These are phyloP conservation scores for Cacoxenus indagator DNA, from an alignment of 2,888 invertebrate genomes.

Conservation along the genomic window DNA sequence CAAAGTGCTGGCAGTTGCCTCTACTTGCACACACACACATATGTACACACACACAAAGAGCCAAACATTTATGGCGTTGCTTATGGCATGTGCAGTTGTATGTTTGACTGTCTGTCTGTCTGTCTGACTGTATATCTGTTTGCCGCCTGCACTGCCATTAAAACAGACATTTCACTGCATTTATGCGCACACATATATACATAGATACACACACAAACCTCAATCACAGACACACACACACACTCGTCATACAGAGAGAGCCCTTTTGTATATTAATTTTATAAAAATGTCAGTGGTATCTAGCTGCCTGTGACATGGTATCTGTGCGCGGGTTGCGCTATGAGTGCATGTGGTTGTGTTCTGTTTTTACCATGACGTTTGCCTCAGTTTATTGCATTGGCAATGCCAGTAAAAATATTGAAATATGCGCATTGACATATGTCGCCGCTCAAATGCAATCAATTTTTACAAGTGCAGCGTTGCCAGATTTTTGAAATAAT, in stretches of 20 bases:
- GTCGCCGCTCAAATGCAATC: slow-evolving; percentile 12
- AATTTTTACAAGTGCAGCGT: neutral
- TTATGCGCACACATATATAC: neutral
- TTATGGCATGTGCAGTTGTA: neutral
- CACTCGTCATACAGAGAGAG: neutral
- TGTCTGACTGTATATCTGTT: slow-evolving; percentile 1
- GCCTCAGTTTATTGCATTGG: slow-evolving; percentile 1
- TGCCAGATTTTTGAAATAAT: neutral
- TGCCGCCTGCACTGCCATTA: slow-evolving; percentile 19
- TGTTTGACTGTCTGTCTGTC: neutral
- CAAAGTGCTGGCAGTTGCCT: slow-evolving; percentile 17
- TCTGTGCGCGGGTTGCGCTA: neutral
- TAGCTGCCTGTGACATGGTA: neutral
- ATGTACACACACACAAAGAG: neutral
- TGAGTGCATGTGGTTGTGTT: neutral
- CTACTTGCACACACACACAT: slow-evolving; percentile 18
- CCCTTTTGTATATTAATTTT: slow-evolving; percentile 18
- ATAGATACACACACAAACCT: neutral
- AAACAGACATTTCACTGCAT: slow-evolving; percentile 18
- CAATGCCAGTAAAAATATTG: slow-evolving; percentile 5
- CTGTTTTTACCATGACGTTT: too few species aligned
- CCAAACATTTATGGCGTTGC: slow-evolving; percentile 9
- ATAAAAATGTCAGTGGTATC: neutral
- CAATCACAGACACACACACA: neutral
- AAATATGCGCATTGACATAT: neutral